Conservation (phyloP, 2,797 vertebrate genomes). For the Ceryle rudis region DNA sequence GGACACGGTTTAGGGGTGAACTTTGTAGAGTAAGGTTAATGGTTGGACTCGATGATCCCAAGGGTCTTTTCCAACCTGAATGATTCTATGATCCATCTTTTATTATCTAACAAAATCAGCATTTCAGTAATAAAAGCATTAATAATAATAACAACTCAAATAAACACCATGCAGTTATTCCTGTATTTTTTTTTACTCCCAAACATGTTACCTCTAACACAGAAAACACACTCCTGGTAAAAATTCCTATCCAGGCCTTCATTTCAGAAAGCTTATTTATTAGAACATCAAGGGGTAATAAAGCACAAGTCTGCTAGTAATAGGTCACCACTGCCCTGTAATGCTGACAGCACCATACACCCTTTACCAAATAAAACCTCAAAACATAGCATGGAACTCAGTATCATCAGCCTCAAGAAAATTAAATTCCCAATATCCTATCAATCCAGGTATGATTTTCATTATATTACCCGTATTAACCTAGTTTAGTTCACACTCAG, state of each 20-base stretch:
- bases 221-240: not conserved
- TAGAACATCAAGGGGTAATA: not conserved
- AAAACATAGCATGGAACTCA: not conserved
- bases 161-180: not conserved
- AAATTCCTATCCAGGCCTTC: not conserved
- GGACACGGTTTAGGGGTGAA: too few species aligned
- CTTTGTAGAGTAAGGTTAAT: too few species aligned
- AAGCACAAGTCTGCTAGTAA: not conserved
- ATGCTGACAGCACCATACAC: rapidly evolving
- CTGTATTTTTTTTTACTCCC: not conserved
- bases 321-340: rapidly evolving
- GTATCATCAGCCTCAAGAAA: not conserved
- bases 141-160: not conserved
- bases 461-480: not conserved
- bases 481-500: not conserved
- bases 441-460: not conserved
- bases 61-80: too few species aligned
- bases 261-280: not conserved
- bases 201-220: not conserved
- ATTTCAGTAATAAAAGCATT: not conserved
- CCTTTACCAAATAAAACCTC: not conserved
- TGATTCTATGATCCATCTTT: too few species aligned
- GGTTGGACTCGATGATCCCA: too few species aligned
- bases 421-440: not conserved
- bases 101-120: not conserved